A percentile compares a stretch with the other conserved stretches of the same genome.
These are phyloP conservation scores for Melinaea menophilus DNA, from an alignment of 2,888 invertebrate genomes.

Conservation along the genomic window DNA sequence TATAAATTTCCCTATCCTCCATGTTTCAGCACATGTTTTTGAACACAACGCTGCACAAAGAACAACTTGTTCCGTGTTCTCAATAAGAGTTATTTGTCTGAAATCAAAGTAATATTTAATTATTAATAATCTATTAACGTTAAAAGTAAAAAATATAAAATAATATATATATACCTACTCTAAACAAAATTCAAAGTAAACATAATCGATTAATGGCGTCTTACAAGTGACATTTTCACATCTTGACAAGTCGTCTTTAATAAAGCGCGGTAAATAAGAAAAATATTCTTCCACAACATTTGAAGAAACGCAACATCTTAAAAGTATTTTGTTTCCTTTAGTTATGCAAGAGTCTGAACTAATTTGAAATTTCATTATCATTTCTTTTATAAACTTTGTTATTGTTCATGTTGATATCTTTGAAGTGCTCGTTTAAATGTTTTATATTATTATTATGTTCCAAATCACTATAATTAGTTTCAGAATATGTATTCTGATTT, in stretches of 20 bases:
- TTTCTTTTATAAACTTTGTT: slow-evolving; percentile 34
- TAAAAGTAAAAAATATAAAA: background rate
- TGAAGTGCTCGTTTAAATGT: slow-evolving; percentile 45
- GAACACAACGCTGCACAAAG: slow-evolving; percentile 66
- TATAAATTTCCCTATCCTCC: slow-evolving; percentile 54
- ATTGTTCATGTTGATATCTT: slow-evolving; percentile 42
- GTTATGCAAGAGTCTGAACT: slow-evolving; percentile 9
- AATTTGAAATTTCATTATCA: slow-evolving; percentile 17
- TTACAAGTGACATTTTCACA: slow-evolving; percentile 66
- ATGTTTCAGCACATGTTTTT: slow-evolving; percentile 55
- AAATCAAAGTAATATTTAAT: slow-evolving; percentile 33
- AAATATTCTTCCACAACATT: slow-evolving; percentile 54
- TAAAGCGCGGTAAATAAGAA: slow-evolving; percentile 52
- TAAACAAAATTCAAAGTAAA: slow-evolving; percentile 59
- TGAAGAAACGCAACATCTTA: slow-evolving; percentile 44
- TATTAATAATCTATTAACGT: background rate
- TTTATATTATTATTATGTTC: slow-evolving; percentile 45
- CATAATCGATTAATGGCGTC: slow-evolving; percentile 38
- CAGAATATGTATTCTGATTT: slow-evolving; percentile 32
- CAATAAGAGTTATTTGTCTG: slow-evolving; percentile 66
- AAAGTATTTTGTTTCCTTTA: slow-evolving; percentile 12
- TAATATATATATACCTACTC: slow-evolving; percentile 56
- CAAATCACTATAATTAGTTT: slow-evolving; percentile 35
- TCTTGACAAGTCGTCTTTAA: slow-evolving; percentile 58
- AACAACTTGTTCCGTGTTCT: slow-evolving; percentile 56